These are phyloP conservation scores for Mus spretus DNA, from an alignment of 2,797 vertebrate genomes.

Conservation along the genomic window DNA sequence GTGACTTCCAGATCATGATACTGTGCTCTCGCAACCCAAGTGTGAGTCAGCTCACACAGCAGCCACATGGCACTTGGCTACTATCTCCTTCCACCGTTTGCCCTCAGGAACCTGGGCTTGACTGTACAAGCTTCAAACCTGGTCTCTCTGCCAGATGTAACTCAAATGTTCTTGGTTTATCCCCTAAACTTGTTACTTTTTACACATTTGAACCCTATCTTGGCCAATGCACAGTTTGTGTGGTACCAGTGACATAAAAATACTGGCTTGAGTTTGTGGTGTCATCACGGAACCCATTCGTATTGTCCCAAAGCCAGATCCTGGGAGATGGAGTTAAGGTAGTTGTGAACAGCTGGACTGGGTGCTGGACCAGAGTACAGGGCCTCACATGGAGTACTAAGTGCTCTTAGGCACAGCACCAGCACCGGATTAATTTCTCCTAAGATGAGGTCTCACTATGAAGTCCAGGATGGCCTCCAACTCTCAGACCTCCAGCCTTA, in stretches of 20 bases:
- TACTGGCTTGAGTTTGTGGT: neutral
- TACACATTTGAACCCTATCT: neutral
- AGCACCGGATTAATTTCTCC: neutral
- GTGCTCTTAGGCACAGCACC: neutral
- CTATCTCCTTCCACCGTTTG: neutral
- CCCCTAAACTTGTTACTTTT: neutral
- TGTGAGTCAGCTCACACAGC: neutral
- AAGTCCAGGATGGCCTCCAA: neutral
- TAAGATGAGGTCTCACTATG: neutral
- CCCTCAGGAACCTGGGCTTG: neutral
- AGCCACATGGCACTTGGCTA: neutral
- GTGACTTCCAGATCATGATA: neutral
- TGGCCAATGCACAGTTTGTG: neutral
- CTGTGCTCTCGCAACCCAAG: neutral
- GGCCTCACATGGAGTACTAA: too few relatives aligned
- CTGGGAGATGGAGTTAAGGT: neutral
- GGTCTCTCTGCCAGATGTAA: neutral
- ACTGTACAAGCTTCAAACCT: neutral
- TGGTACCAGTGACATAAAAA: neutral
- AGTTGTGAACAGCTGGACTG: neutral
- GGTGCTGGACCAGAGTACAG: neutral
- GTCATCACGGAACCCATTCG: too few relatives aligned
- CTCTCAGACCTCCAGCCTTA: neutral
- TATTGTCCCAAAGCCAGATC: neutral
- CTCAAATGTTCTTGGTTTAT: neutral